Conservation (phyloP, 2,888 invertebrate genomes). For the Seladonia tumulorum region DNA sequence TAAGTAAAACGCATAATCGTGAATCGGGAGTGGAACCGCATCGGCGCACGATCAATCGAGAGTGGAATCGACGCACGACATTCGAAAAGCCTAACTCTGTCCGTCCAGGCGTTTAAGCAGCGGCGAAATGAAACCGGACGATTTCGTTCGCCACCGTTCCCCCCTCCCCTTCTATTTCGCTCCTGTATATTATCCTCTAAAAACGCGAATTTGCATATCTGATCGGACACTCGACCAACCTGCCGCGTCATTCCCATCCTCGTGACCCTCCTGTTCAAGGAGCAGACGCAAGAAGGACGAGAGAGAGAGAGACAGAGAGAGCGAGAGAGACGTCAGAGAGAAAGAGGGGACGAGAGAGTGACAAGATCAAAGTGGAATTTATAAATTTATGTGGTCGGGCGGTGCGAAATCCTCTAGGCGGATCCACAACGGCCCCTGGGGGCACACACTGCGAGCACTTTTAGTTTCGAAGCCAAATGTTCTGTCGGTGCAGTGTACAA, state of each 20-base stretch:
- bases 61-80: not conserved
- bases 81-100: not conserved
- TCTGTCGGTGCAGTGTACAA: not conserved
- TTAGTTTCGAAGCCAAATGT: slow-evolving; percentile 14
- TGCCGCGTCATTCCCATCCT: slow-evolving; percentile 7
- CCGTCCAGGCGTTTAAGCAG: not conserved
- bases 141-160: not conserved
- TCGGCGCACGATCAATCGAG: not conserved
- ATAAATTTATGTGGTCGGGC: not conserved
- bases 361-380: not conserved
- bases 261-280: not conserved
- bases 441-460: slow-evolving; percentile 5
- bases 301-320: not conserved
- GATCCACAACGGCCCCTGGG: not conserved
- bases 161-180: not conserved
- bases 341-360: not conserved
- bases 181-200: slow-evolving; percentile 3
- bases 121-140: not conserved
- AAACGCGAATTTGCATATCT: slow-evolving; percentile 15
- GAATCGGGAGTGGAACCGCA: not conserved
- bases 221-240: slow-evolving; percentile 4
- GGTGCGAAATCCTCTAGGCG: not conserved
- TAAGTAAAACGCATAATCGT: not conserved
- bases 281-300: not conserved
- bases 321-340: not conserved